These are phyloP conservation scores for Linepithema humile DNA, from an alignment of 1,140 invertebrate species.

Conservation along the genomic window DNA sequence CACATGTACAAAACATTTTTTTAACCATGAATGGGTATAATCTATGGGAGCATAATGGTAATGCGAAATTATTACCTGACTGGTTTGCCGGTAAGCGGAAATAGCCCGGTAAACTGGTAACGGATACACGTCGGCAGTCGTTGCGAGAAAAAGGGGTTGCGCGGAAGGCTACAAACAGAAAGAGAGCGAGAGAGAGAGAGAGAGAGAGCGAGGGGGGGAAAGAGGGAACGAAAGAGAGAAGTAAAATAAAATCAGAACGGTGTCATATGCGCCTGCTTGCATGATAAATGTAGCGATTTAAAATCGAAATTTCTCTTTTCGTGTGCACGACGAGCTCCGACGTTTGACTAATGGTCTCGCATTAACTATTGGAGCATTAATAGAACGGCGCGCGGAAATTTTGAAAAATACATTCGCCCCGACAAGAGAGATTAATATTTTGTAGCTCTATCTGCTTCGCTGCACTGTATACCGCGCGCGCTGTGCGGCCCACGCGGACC, in stretches of 20 bases:
- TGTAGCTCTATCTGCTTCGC: slow-evolving; percentile 66
- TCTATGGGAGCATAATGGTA: background rate
- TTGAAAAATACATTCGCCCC: slow-evolving; percentile 83
- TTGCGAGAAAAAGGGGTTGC: slow-evolving; percentile 75
- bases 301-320: slow-evolving; percentile 85
- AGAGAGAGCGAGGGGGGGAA: slow-evolving; percentile 58
- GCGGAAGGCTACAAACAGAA: slow-evolving; percentile 39
- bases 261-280: slow-evolving; percentile 85
- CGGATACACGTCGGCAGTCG: slow-evolving; percentile 36
- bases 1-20: background rate
- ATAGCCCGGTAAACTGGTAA: slow-evolving; percentile 36
- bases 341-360: slow-evolving; percentile 84
- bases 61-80: slow-evolving; percentile 46
- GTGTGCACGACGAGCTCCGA: slow-evolving; percentile 82
- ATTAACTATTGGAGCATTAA: slow-evolving; percentile 84
- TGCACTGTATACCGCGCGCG: slow-evolving; percentile 47
- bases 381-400: slow-evolving; percentile 82
- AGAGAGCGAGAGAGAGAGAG: slow-evolving; percentile 58
- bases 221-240: slow-evolving; percentile 71
- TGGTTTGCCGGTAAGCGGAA: slow-evolving; percentile 42
- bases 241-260: slow-evolving; percentile 85
- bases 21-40: background rate
- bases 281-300: slow-evolving; percentile 85
- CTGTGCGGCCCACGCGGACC: background rate
- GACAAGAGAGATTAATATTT: slow-evolving; percentile 82